These are phyloP conservation scores for Petrocephalus sullivani DNA, from an alignment of 2,797 vertebrate species.

Conservation along the genomic window DNA sequence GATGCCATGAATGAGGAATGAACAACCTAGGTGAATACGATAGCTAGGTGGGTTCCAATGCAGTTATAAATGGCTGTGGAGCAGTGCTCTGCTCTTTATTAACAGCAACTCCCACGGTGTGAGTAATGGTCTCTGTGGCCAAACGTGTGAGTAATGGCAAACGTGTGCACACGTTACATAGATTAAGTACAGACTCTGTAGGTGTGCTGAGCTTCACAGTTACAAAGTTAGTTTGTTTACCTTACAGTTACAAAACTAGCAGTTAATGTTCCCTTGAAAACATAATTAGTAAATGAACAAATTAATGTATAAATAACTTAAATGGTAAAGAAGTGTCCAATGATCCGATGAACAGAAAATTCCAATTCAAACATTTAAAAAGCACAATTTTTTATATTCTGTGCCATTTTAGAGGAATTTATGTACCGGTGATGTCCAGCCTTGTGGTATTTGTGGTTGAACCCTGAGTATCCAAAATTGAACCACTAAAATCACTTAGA, in stretches of 20 bases:
- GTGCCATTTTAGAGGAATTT: neutral
- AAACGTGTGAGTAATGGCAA: too few species aligned
- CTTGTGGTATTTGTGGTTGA: neutral
- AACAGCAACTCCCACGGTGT: neutral
- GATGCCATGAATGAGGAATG: neutral
- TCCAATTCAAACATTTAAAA: neutral
- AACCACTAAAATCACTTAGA: neutral
- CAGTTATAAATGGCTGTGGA: neutral
- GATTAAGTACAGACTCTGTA: neutral
- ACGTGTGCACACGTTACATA: neutral
- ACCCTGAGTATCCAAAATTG: neutral
- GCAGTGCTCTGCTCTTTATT: neutral
- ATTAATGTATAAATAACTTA: neutral
- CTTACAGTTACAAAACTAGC: neutral
- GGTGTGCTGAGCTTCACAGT: neutral
- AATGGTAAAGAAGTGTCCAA: neutral
- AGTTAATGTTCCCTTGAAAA: neutral
- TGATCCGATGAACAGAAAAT: neutral
- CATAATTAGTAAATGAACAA: neutral
- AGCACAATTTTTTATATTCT: neutral
- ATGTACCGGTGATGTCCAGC: neutral
- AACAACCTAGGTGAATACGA: neutral
- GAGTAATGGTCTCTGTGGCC: neutral
- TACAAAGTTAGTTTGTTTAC: neutral
- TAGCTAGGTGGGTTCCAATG: neutral